phyloP scores from a whole-genome alignment of 2,113 vertebrate genomes.

The Varanus komodoensis region DNA sequence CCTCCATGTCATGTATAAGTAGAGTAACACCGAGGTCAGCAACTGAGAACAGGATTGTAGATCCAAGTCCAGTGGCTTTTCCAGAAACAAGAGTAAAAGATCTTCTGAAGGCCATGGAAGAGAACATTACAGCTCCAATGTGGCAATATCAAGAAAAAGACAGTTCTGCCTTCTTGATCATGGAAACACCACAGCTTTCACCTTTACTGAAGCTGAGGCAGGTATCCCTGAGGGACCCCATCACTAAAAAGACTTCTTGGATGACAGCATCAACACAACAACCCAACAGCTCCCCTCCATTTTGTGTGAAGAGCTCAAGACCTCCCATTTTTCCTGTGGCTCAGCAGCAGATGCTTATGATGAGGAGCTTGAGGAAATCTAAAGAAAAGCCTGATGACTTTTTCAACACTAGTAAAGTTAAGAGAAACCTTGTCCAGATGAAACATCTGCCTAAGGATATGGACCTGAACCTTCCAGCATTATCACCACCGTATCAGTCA shows the following conservation, averaged over 20 bases:
- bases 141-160: constrained; percentile 48
- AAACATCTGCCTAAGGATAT: constrained; percentile 69
- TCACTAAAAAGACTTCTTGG: constrained; percentile 78
- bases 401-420: constrained; percentile 64
- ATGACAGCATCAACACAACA: constrained; percentile 65
- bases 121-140: constrained; percentile 59
- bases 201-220: constrained; percentile 77
- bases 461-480: constrained; percentile 80
- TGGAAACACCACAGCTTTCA: constrained; percentile 54
- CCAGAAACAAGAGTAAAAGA: constrained; percentile 68
- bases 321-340: constrained; percentile 69
- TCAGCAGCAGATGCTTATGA: constrained; percentile 73
- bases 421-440: constrained; percentile 79
- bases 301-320: constrained; percentile 75
- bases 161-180: constrained; percentile 45
- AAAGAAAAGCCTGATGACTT: constrained; percentile 74
- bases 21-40: constrained; percentile 68
- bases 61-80: constrained; percentile 35
- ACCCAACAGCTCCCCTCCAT: constrained; percentile 51
- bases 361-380: constrained; percentile 77
- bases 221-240: constrained; percentile 68
- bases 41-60: constrained; percentile 64
- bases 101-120: constrained; percentile 64
- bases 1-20: constrained; percentile 62
- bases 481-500: constrained; percentile 75